Evolutionary conservation across 2,113 vertebrate genomes (phyloP), one percentile per base, ranked within the genome.

Genomic region (Baryphthengus martii): DNA sequence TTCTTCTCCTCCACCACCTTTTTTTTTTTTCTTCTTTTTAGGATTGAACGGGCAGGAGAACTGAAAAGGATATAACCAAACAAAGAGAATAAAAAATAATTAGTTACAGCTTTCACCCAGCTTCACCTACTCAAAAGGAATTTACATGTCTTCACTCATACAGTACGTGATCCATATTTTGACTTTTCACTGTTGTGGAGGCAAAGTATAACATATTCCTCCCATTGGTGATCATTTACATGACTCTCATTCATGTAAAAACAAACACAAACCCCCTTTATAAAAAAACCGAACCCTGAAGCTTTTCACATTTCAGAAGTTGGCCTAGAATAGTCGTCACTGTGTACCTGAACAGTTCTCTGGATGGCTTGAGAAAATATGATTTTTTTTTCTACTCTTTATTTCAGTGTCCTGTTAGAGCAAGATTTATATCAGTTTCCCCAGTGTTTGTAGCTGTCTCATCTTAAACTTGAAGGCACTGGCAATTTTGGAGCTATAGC

Each of bases 121-220:
- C 83, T 90, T 97, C 79, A 89, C 77, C 74, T 94, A 87, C 70
- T 87, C 73, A 90, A 79, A 95, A 92, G 88, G 80, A 96, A 77
- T 92, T 87, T 95, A 83, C 59, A 77, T 96, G 80, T 92, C 83
- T 95, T 94, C 74, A 93, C 31, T 93, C 90, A 83, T 74, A 74
- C 37, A 82, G 66, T 90, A 93, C 18, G 42, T 85, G 85, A 94
- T 62, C 85, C 42, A 40, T 92, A 92, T 95, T 93, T 95, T 90
- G 72, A 74, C 55, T 97, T 96, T 87, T 59, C 77, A 85, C 47
- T 95, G 53, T 82, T 77, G 62, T 61, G 53, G 59, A 96, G 74
- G 74, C 73, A 89, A 94, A 83, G 33, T 63, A 31, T 86, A 85
- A 44, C n/a, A 58, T 81, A 56, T 63, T 95, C 85, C 85, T 96